phyloP scores from a whole-genome alignment of 2,797 vertebrate species.

The Xiphophorus birchmanni region DNA sequence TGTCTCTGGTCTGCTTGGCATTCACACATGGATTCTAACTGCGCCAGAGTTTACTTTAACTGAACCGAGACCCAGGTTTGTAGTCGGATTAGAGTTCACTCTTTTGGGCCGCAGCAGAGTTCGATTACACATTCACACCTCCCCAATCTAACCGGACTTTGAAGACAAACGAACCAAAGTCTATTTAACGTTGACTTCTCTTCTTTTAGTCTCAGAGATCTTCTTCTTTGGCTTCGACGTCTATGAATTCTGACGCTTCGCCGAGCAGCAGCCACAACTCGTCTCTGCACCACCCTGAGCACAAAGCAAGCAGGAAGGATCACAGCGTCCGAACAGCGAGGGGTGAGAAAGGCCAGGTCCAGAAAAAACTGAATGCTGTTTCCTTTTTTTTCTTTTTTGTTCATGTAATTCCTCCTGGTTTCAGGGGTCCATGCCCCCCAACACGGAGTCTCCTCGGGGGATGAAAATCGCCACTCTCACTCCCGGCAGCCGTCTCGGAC shows the following conservation, averaged over 20 bases:
- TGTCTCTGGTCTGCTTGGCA: no score
- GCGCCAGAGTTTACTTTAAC: no score
- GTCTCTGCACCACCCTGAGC: conserved; percentile 38
- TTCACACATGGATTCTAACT: no score
- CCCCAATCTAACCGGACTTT: no score
- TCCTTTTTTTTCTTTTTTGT: not conserved
- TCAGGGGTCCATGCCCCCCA: conserved; percentile 83
- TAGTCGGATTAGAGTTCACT: no score
- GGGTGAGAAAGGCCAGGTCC: conserved; percentile 53
- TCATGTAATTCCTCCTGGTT: conserved; percentile 12
- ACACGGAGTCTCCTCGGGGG: conserved; percentile 55
- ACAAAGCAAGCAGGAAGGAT: conserved; percentile 63
- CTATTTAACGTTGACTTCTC: no score
- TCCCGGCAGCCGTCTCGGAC: conserved; percentile 84
- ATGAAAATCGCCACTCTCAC: conserved; percentile 66
- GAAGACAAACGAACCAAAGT: no score
- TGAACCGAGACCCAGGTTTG: no score
- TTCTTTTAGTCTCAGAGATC: conserved; percentile 54
- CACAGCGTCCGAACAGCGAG: conserved; percentile 57
- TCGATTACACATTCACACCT: no score
- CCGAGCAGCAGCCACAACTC: conserved; percentile 59
- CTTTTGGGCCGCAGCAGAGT: no score
- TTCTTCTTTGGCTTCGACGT: conserved; percentile 47
- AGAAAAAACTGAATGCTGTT: not conserved
- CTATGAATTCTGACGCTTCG: conserved; percentile 64